Percentiles rank a stretch among this genome's conserved stretches.
Conservation (phyloP, 2,888 invertebrate genomes). For the Aporophyla nigra region DNA sequence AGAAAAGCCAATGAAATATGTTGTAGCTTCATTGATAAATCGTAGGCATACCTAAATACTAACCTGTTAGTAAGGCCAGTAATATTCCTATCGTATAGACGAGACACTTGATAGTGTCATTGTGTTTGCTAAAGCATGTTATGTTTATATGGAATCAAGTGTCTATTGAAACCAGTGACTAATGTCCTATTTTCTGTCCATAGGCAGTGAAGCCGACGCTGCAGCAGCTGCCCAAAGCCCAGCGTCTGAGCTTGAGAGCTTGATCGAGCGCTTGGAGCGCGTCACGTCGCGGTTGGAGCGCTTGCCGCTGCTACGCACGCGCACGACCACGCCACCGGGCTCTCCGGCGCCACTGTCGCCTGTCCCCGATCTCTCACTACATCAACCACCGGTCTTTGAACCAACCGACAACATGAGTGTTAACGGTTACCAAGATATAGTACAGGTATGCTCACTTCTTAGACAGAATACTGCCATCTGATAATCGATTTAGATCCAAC, state of each 20-base stretch:
- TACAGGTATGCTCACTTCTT: conserved; percentile 82
- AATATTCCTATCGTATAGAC: not conserved
- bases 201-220: conserved; percentile 89
- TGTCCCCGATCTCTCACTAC: conserved; percentile 71
- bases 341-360: conserved; percentile 80
- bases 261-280: conserved; percentile 94
- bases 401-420: conserved; percentile 93
- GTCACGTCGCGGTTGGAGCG: conserved; percentile 94
- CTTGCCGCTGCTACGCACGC: conserved; percentile 81
- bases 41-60: not conserved
- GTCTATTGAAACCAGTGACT: not conserved
- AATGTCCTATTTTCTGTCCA: conserved; percentile 38
- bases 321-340: conserved; percentile 77
- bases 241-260: conserved; percentile 92
- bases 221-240: conserved; percentile 83
- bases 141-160: not conserved
- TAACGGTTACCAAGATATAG: conserved; percentile 93
- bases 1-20: not conserved
- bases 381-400: conserved; percentile 69
- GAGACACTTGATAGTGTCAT: not conserved
- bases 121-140: not conserved
- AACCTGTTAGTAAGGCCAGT: too few species aligned
- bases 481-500: not conserved
- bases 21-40: not conserved
- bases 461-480: not conserved